Evolutionary conservation across 2,113 vertebrate genomes (phyloP).

Genomic region (Noctilio leporinus): DNA sequence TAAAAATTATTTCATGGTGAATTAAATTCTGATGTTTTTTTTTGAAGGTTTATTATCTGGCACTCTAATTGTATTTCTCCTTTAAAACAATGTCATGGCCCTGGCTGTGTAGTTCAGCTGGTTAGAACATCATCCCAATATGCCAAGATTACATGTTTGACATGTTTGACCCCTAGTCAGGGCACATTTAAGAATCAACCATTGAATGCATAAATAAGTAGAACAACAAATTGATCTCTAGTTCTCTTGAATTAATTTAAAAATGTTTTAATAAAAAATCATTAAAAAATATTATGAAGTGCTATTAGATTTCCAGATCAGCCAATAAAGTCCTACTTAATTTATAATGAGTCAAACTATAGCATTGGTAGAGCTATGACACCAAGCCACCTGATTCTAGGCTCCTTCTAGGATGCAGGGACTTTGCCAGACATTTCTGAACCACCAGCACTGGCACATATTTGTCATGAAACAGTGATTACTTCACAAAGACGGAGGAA

Average conservation of each 20-base stretch:
- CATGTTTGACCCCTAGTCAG: too few relatives aligned
- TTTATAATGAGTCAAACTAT: not conserved
- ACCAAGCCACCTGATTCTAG: not conserved
- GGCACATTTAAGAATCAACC: too few relatives aligned
- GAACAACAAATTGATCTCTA: too few relatives aligned
- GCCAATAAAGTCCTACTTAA: not conserved
- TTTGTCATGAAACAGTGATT: not conserved
- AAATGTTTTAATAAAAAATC: too few relatives aligned
- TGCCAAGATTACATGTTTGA: too few relatives aligned
- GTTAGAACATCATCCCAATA: too few relatives aligned
- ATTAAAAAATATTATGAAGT: not conserved
- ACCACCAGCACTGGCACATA: not conserved
- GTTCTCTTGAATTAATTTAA: too few relatives aligned
- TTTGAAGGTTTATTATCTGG: not conserved
- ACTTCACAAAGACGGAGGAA: not conserved
- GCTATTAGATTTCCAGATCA: not conserved
- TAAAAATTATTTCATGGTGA: not conserved
- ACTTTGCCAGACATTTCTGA: not conserved
- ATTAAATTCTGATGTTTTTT: conserved; percentile 9
- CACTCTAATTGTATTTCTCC: not conserved
- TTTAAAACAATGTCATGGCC: not conserved
- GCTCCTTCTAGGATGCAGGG: not conserved
- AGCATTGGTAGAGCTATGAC: not conserved
- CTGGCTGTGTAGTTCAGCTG: too few relatives aligned
- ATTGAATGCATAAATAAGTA: too few relatives aligned